These are phyloP conservation scores for Tupaia chinensis DNA, from an alignment of 2,113 vertebrate genomes.

Conservation along the genomic window DNA sequence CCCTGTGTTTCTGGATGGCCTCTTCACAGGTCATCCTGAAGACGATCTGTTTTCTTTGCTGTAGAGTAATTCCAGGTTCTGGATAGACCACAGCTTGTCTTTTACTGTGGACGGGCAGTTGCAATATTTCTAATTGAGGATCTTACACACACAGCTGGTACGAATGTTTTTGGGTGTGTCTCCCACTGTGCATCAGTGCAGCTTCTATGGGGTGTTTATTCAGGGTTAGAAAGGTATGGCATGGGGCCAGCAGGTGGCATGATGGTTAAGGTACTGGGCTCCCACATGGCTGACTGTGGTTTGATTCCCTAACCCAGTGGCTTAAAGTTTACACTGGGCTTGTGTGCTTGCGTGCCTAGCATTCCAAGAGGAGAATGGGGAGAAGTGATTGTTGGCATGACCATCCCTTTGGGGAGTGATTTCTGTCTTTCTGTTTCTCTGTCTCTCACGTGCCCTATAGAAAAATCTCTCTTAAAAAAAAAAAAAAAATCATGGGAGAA, in stretches of 20 bases:
- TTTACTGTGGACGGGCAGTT: fast-evolving
- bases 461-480: too few relatives aligned
- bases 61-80: neutral
- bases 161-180: neutral
- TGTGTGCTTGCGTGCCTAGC: too few relatives aligned
- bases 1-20: neutral
- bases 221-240: neutral
- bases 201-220: neutral
- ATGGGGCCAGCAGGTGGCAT: neutral
- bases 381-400: too few relatives aligned
- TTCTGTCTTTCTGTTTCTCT: too few relatives aligned
- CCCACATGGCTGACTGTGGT: too few relatives aligned
- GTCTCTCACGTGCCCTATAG: too few relatives aligned
- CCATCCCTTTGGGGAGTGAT: too few relatives aligned
- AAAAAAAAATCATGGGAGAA: too few relatives aligned
- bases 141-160: neutral
- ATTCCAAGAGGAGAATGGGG: too few relatives aligned
- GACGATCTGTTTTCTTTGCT: neutral
- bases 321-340: too few relatives aligned
- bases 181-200: fast-evolving
- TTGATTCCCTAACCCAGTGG: too few relatives aligned
- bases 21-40: neutral
- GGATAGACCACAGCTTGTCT: neutral
- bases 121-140: neutral
- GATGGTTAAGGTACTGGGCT: too few relatives aligned